Base-by-base conservation (phyloP, 2,113 vertebrate genomes). In the Bombycilla garrulus region DNA sequence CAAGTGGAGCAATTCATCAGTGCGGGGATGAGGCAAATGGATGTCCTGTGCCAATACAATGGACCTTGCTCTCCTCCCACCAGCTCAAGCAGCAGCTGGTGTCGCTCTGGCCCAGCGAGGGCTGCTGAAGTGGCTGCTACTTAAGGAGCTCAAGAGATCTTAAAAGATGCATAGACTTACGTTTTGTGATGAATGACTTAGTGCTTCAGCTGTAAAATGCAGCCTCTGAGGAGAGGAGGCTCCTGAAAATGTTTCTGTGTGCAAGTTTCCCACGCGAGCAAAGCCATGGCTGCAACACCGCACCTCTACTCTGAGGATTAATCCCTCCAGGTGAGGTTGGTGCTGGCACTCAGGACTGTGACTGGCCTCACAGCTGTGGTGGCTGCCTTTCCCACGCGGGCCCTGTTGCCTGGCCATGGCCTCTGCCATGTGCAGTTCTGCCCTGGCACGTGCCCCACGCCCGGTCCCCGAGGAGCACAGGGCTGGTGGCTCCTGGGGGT, bases 91-190 rank as follows among this genome's bases (percentile, higher is more conserved):
- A 81, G 80, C 62, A 87, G 77, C 80, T 20, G n/a, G 19, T 61
- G 87, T 28, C 6, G 4, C 42, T 12, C 58, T 8, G 66, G 61
- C 10, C 56, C 74, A 26, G 40, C 0, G 0, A 64, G 58, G 45
- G 3, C 51, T 29, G 74, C 71, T 58, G 3, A 56, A 94, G 92
- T 71, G 82, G 80, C 45, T 77, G 38, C 86, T 89, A 60, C 86
- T 76, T 29, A 64, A 93, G 84, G 65, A 88, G 86, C 57, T 81
- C 65, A n/a, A 91, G 83, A 88, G 77, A 35, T 47, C 51, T 81
- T 35, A 42, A 84, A 64, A 81, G 51, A 81, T 67, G 73, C 12
- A 78, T 0, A 36, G 86, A 36, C 53, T 80, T 35, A 5, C 0
- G 0, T 64, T 86, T 36, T 36, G 62, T 35, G 10, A 28, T 24